Conservation (phyloP, 37 sponge, comb jelly and placozoan genomes). For the Diacarnus erythraeanus region DNA sequence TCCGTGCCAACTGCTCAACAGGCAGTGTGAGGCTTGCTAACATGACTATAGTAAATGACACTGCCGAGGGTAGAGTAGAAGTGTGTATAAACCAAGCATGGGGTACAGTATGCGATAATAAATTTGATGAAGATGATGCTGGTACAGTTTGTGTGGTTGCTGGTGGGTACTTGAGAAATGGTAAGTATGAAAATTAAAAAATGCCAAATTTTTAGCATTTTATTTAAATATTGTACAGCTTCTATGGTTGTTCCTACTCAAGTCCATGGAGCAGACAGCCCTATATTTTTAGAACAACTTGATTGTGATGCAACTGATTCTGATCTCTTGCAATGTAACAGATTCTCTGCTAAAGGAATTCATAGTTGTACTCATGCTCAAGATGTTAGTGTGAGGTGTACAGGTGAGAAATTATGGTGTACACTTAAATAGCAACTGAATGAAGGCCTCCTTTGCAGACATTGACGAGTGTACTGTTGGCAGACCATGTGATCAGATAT, state of each 20-base stretch:
- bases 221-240: too few species aligned
- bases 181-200: conserved; percentile 4
- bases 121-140: conserved; percentile 29
- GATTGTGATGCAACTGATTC: conserved; percentile 19
- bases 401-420: conserved; percentile 9
- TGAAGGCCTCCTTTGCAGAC: conserved; percentile 6
- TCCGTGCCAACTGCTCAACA: conserved; percentile 14
- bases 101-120: conserved; percentile 46
- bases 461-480: conserved; percentile 20
- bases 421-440: background rate
- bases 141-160: conserved; percentile 24
- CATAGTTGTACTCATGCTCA: conserved; percentile 18
- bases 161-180: conserved; percentile 24
- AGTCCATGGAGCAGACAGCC: background rate
- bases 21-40: conserved; percentile 36
- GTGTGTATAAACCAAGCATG: conserved; percentile 61
- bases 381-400: conserved; percentile 39
- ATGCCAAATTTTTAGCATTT: too few species aligned
- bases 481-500: conserved; percentile 27
- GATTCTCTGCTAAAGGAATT: conserved; percentile 5
- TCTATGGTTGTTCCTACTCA: background rate
- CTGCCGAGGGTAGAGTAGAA: conserved; percentile 40
- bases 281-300: conserved; percentile 32
- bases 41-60: background rate
- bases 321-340: conserved; percentile 19